A percentile compares a stretch with the other conserved stretches of the same genome.
These are phyloP conservation scores for Phylloscopus trochiloides DNA, from an alignment of 2,113 vertebrate species.

Conservation along the genomic window DNA sequence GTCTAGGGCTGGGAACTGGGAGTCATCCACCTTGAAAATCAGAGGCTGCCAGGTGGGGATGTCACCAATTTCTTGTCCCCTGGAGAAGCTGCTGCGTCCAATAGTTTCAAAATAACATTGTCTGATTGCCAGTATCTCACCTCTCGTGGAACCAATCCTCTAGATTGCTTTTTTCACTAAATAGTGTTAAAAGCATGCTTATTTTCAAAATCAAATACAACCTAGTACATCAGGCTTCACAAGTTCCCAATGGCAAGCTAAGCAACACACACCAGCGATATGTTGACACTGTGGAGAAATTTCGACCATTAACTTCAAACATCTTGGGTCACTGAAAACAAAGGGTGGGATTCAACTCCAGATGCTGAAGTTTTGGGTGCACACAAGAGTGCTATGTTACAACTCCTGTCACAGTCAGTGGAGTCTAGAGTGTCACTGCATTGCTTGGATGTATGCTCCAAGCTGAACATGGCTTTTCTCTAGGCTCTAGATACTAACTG, in stretches of 20 bases:
- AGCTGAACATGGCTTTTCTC: not conserved
- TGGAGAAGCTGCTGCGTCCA: not conserved
- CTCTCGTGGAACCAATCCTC: not conserved
- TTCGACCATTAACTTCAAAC: not conserved
- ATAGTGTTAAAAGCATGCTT: not conserved
- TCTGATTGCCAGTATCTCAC: not conserved
- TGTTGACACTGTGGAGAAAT: not conserved
- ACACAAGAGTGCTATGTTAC: not conserved
- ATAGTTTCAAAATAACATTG: not conserved
- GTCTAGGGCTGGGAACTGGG: not conserved
- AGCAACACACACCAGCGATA: accelerated
- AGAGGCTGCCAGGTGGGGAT: not conserved
- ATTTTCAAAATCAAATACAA: not conserved
- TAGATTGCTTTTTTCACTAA: not conserved
- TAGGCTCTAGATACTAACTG: not conserved
- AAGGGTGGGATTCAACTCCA: not conserved
- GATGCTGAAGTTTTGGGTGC: not conserved
- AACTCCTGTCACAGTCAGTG: not conserved
- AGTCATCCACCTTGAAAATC: not conserved
- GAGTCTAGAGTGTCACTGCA: not conserved
- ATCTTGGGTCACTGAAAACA: not conserved
- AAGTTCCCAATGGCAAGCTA: not conserved
- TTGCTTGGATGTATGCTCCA: not conserved
- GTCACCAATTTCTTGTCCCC: not conserved
- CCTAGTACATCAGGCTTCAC: not conserved